Conservation (phyloP, 2,797 vertebrate genomes). For the Serranus cabrilla region DNA sequence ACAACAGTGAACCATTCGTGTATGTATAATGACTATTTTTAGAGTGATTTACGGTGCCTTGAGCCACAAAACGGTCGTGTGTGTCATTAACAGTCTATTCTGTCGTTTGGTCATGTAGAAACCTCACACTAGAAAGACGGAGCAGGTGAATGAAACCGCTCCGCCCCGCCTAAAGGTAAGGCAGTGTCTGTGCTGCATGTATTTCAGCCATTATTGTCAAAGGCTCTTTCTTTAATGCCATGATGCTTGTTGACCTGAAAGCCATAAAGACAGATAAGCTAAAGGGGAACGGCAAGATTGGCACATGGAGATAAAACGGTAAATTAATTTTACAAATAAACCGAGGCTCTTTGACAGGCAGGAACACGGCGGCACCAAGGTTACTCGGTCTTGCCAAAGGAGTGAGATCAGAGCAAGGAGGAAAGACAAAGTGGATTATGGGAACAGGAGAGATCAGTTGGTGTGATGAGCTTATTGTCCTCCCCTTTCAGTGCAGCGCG, state of each 20-base stretch:
- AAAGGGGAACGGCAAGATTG: not conserved
- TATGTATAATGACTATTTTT: too few species aligned
- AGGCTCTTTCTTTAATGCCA: not conserved
- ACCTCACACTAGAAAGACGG: too few species aligned
- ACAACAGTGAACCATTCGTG: too few species aligned
- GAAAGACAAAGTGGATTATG: conserved; percentile 68
- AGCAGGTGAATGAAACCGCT: too few species aligned
- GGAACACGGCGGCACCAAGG: conserved; percentile 35
- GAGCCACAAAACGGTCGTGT: too few species aligned
- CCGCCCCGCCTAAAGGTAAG: too few species aligned
- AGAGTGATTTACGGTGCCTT: too few species aligned
- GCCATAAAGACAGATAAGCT: not conserved
- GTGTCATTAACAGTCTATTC: too few species aligned
- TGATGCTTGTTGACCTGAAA: not conserved
- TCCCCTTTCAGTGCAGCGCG: conserved; percentile 25
- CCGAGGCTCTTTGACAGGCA: conserved; percentile 25
- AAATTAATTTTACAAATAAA: not conserved
- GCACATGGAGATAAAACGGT: not conserved
- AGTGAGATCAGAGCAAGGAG: conserved; percentile 51
- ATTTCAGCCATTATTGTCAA: not conserved
- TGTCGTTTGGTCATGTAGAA: too few species aligned
- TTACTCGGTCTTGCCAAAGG: conserved; percentile 35
- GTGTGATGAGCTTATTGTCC: conserved; percentile 58
- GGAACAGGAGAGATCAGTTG: conserved; percentile 56
- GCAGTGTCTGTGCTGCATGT: too few species aligned